These are phyloP conservation scores for Choristoneura fumiferana DNA, from an alignment of 1,140 invertebrate species.

Conservation along the genomic window DNA sequence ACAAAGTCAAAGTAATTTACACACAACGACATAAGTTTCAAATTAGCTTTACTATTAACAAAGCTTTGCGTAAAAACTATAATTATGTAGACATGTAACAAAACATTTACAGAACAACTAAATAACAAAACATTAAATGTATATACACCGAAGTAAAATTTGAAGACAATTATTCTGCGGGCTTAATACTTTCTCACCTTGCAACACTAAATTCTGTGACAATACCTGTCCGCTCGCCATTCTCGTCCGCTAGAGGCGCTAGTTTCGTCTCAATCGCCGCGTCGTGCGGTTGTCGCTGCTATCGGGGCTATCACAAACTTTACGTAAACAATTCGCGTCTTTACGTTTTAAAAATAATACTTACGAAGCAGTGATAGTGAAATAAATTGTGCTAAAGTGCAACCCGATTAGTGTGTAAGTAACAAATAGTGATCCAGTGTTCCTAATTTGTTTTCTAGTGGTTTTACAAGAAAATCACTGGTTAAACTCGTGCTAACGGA, in stretches of 20 bases:
- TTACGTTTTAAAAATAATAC: neutral
- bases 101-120: too few relatives aligned
- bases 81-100: too few relatives aligned
- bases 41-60: too few relatives aligned
- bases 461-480: slow-evolving; percentile 53
- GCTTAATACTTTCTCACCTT: neutral
- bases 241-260: neutral
- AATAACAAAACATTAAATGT: too few relatives aligned
- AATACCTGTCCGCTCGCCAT: slow-evolving; percentile 8
- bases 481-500: slow-evolving; percentile 46
- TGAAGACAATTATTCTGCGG: too few relatives aligned
- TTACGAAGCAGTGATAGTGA: slow-evolving; percentile 47
- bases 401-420: slow-evolving; percentile 26
- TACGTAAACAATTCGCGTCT: neutral
- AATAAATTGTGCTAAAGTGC: slow-evolving; percentile 32
- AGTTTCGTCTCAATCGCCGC: slow-evolving; percentile 5
- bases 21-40: too few relatives aligned
- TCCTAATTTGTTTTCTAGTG: slow-evolving; percentile 45
- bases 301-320: slow-evolving; percentile 1
- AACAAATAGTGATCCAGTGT: slow-evolving; percentile 27
- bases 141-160: too few relatives aligned
- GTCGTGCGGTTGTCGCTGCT: neutral
- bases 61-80: too few relatives aligned
- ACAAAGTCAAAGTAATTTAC: too few relatives aligned
- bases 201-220: slow-evolving; percentile 12